Evolutionary conservation across 2,797 vertebrate genomes (phyloP).

Genomic region (Myotis vivesi): DNA sequence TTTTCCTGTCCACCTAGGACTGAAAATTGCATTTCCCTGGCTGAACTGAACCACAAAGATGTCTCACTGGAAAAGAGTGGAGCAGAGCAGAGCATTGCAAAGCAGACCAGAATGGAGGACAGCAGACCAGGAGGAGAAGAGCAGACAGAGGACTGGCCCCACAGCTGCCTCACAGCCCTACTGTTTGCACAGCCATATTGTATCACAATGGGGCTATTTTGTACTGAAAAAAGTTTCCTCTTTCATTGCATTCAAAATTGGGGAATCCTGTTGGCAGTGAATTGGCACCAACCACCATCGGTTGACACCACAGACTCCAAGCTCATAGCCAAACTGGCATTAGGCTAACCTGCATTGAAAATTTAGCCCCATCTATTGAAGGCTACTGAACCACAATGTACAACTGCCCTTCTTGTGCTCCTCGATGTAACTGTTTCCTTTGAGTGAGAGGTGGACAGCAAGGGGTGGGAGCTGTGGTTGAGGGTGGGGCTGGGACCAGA

Average conservation of each 20-base stretch:
- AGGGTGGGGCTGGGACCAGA: neutral
- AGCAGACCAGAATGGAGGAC: neutral
- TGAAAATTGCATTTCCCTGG: neutral
- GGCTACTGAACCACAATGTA: neutral
- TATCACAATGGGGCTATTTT: neutral
- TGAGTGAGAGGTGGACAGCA: neutral
- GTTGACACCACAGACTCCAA: neutral
- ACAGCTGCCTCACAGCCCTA: neutral
- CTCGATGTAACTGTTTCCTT: neutral
- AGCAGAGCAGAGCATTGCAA: too few relatives aligned
- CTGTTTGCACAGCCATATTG: neutral
- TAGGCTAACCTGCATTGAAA: neutral
- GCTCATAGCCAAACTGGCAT: neutral
- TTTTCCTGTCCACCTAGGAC: neutral
- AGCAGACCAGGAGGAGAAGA: neutral
- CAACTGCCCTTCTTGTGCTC: neutral
- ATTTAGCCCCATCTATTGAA: neutral
- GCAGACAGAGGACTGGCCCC: neutral
- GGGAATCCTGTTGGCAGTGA: neutral
- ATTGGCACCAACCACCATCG: neutral
- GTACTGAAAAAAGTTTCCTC: neutral
- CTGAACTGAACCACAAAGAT: neutral
- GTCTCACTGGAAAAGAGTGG: neutral
- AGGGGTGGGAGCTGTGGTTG: neutral
- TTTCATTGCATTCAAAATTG: neutral